Base-by-base conservation (phyloP, 2,113 vertebrate genomes). In the Mus spicilegus region DNA sequence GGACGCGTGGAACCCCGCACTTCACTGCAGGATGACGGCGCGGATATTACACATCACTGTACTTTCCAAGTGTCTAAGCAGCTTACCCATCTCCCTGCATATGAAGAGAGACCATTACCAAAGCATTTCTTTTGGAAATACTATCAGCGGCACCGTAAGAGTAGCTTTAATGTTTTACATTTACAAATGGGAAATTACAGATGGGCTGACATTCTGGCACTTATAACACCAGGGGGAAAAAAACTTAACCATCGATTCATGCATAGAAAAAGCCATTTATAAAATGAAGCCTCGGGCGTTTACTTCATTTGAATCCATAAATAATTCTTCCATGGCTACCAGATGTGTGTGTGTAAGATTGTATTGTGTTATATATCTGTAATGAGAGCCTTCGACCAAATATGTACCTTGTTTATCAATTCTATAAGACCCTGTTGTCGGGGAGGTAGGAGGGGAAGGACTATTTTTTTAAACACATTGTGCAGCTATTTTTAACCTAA, bases 381-480 rank as follows among this genome's bases (percentile, higher is more conserved):
- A 96, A 97, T 93, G 97, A 97, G 92, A 97, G 96, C 73, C 87
- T 98, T 95, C 96, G 96, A 97, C 95, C 81, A 97, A 98, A 96
- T 90, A 98, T 98, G 97, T 96, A 98, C 98, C 98, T 96, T 96
- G 97, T 98, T 98, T 98, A 98, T 96, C 97, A 98, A 97, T 98
- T 98, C 98, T 98, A 98, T 96, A 96, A 98, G 98, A 99, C 97
- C 96, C 96, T 99, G 80, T 99, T 99, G 98, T 99, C 98, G 98
- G 98, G 96, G 97, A 98, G 98, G 98, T 42, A 97, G 98, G 42
- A 98, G 98, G 97, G 76, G 97, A 75, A 93, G 90, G 86, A 96
- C 90, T 73, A 81, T 54, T 90, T 98, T 98, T 98, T 96, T 95
- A 97, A 98, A 98, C 95, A 98, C 94, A 96, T 95, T 90, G 90